A percentile compares a stretch with the other conserved stretches of the same genome.
phyloP scores from a whole-genome alignment of 2,888 invertebrate species.

The Polyommatus icarus region DNA sequence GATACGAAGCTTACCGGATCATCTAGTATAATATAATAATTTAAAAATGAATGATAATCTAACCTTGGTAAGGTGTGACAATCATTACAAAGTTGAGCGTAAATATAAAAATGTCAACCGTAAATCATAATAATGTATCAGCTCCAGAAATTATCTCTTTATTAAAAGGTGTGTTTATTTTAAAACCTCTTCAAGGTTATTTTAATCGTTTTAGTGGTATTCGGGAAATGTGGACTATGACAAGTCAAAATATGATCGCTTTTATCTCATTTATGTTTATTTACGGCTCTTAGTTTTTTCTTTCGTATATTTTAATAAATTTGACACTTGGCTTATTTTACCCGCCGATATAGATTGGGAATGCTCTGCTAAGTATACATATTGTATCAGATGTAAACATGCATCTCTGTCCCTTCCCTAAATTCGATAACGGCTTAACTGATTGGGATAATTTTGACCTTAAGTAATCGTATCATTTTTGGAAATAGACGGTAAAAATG shows the following conservation, averaged over 20 bases:
- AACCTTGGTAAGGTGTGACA: constrained; percentile 5
- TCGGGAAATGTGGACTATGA: constrained; percentile 64
- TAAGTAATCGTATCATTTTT: too few species aligned
- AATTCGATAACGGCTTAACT: too few species aligned
- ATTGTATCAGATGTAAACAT: background rate
- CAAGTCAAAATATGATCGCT: constrained; percentile 65
- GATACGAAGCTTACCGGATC: too few species aligned
- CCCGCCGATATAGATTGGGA: background rate
- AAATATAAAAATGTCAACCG: background rate
- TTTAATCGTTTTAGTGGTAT: constrained; percentile 64
- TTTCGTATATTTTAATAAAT: background rate
- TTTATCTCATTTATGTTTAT: constrained; percentile 72
- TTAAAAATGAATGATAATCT: constrained; percentile 35
- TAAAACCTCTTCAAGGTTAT: constrained; percentile 50
- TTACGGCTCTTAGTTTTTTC: constrained; percentile 35
- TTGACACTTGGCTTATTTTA: background rate
- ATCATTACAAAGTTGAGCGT: constrained; percentile 7
- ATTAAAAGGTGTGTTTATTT: constrained; percentile 19
- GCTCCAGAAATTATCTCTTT: constrained; percentile 5
- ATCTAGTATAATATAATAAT: background rate
- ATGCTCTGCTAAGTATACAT: background rate
- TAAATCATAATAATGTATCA: constrained; percentile 13
- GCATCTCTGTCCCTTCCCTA: background rate
- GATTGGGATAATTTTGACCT: too few species aligned
- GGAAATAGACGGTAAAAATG: too few species aligned